Base-by-base conservation (phyloP, 2,113 vertebrate genomes). In the Microtus oregoni region DNA sequence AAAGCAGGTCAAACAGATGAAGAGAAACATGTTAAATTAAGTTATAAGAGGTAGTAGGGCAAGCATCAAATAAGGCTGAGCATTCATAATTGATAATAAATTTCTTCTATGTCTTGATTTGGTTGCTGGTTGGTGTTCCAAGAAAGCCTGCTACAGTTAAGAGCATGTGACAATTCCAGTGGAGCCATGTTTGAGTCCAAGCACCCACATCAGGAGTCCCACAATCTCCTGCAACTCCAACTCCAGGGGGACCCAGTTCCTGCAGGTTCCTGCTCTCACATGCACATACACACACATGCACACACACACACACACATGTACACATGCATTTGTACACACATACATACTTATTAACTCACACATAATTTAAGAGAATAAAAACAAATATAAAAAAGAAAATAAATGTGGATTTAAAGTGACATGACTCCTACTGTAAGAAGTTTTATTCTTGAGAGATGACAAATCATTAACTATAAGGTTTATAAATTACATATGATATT, bases 401-500 rank as follows among this genome's bases (percentile, higher is more conserved):
- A 96, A 92, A 63, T 58, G 63, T 10, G 38, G 15, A 73, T 87
- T 90, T 91, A 20, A 94, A 90, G 79, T 58, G 17, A 22, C 30
- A 76, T 75, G 24, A 22, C 50, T 61, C 67, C 58, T 73, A 12
- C 67, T 52, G 44, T n/a, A 90, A 77, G 50, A 76, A 93, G 5
- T 32, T 93, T 70, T 93, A 35, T 89, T 89, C 72, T 86, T 63
- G 44, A 32, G 38, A 87, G 73, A 83, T n/a, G 41, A 79, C n/a
- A 79, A 44, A 35, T 22, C 70, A 8, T 76, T 95, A 58, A 90
- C 24, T 61, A 30, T 52, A 50, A 95, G 28, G 68, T 85, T 83
- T 91, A 35, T 93, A 91, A 47, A 91, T 91, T 92, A 87, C 41
- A 73, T 17, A 47, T 91, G 65, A 7, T 41, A 76, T 79, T 83